Evolutionary conservation across 2,113 vertebrate species (phyloP).

Genomic region (Tursiops truncatus): DNA sequence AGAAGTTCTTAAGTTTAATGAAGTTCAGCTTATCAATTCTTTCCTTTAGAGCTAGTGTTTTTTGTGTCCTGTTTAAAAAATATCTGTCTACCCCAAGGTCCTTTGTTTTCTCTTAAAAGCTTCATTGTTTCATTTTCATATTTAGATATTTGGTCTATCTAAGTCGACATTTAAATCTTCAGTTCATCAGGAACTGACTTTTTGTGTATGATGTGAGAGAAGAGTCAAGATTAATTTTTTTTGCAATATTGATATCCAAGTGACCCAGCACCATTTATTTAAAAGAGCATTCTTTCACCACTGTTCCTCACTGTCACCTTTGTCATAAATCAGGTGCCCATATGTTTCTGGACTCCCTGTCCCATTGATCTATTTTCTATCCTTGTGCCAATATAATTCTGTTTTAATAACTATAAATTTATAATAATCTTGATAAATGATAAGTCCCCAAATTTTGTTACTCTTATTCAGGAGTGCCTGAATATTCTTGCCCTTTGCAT

Average conservation of each 20-base stretch:
- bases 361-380: background rate
- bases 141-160: background rate
- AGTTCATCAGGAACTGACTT: background rate
- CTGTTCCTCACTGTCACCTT: background rate
- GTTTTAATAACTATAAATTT: background rate
- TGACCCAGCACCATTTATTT: background rate
- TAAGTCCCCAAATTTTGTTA: background rate
- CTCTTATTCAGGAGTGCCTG: background rate
- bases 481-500: background rate
- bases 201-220: background rate
- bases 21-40: background rate
- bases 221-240: background rate
- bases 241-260: background rate
- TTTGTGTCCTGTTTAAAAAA: background rate
- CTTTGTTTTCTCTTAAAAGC: background rate
- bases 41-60: background rate
- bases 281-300: background rate
- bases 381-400: background rate
- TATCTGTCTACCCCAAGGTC: background rate
- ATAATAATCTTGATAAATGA: background rate
- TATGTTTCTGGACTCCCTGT: background rate
- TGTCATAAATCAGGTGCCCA: background rate
- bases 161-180: background rate
- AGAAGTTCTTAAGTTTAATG: background rate
- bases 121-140: background rate